Percentiles rank a stretch among this genome's conserved stretches.
Conservation (phyloP, 2,888 invertebrate species). For the Himalopsyche japonica region DNA sequence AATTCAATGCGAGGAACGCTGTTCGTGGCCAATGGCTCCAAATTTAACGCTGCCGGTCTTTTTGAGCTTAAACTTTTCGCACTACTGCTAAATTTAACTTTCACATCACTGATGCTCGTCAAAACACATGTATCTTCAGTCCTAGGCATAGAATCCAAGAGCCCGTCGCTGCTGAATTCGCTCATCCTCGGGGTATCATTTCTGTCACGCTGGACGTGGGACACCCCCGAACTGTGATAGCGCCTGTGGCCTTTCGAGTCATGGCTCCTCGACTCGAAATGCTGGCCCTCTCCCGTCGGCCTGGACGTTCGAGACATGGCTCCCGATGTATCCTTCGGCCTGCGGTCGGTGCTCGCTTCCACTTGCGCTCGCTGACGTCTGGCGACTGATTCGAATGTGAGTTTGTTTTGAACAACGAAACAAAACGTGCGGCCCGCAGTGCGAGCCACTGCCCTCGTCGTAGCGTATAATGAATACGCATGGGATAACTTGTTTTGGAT, state of each 20-base stretch:
- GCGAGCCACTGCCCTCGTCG: neutral
- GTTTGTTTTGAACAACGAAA: neutral
- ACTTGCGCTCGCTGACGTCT: neutral
- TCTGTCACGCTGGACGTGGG: neutral
- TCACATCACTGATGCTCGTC: neutral
- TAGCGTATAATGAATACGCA: neutral
- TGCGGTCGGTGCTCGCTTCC: neutral
- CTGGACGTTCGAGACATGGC: neutral
- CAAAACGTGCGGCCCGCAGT: neutral
- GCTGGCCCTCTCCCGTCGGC: neutral
- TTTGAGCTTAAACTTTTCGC: conserved; percentile 2
- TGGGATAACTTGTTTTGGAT: neutral
- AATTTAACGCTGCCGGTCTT: conserved; percentile 15
- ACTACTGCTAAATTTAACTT: neutral
- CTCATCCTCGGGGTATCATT: neutral
- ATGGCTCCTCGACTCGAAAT: neutral
- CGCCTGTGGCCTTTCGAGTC: conserved; percentile 14
- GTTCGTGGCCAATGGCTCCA: conserved; percentile 7
- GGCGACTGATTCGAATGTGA: neutral
- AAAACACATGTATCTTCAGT: neutral
- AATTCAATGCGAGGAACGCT: neutral
- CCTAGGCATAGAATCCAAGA: neutral
- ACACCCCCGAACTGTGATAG: conserved; percentile 14
- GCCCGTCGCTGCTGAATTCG: conserved; percentile 17
- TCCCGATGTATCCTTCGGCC: neutral